Conservation (phyloP, 2,113 vertebrate genomes). For the Nibea coibor region DNA sequence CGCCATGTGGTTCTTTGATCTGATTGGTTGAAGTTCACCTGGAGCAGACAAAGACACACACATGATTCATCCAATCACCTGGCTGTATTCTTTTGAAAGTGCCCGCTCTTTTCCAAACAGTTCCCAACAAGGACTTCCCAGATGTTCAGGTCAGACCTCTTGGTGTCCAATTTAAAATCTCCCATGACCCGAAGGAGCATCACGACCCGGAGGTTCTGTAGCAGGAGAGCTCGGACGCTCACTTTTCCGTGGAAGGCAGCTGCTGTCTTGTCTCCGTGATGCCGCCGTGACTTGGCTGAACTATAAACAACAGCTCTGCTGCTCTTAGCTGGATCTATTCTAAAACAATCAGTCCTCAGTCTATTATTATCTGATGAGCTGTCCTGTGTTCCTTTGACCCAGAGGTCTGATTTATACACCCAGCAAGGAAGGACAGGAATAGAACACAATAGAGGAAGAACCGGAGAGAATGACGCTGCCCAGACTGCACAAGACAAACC, state of each 20-base stretch:
- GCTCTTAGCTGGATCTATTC: conserved; percentile 42
- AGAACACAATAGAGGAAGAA: conserved; percentile 47
- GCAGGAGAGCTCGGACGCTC: background rate
- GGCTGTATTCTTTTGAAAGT: no score
- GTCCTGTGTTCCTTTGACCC: conserved; percentile 17
- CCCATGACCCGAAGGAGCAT: background rate
- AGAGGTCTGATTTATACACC: conserved; percentile 31
- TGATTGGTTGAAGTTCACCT: no score
- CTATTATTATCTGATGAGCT: conserved; percentile 47
- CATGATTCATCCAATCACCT: no score
- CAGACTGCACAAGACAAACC: background rate
- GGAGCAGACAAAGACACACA: no score
- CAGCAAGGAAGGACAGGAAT: conserved; percentile 47
- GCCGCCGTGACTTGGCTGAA: conserved; percentile 1
- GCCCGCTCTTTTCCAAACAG: no score
- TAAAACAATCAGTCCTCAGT: conserved; percentile 47
- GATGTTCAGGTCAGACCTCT: no score
- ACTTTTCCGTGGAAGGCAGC: background rate
- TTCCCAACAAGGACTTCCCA: no score
- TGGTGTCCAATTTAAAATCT: background rate
- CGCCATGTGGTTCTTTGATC: no score
- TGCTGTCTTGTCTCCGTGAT: background rate
- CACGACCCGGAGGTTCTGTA: background rate
- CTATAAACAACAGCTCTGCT: conserved; percentile 24
- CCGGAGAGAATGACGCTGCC: background rate